Evolutionary conservation across 2,797 vertebrate species (phyloP), one percentile per base, ranked within the genome.

Genomic region (Gymnoscopelus microlampas): DNA sequence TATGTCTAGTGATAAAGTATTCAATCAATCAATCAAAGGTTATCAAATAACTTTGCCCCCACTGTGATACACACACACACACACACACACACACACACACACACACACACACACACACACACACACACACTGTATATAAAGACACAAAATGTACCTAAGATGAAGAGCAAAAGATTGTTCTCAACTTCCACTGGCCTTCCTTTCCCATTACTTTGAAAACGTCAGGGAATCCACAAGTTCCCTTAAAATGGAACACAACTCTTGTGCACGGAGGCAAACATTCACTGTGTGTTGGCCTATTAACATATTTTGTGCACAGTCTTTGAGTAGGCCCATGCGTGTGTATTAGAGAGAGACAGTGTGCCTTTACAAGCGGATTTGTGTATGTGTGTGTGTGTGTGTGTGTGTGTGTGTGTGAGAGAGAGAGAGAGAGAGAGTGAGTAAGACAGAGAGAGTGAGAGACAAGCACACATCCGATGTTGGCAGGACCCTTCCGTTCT

Each of bases 401-500:
- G 26, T 29, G 26, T 29, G 26, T 29, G 26, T 29, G 15, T 26
- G 57, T 35, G 66, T 57, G 44, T 14, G 3, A 23, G 39, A 13
- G 32, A 19, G 66, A 13, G 26, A 12, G n/a, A 32, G 71, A 19
- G 23, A 7, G 47, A 48, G 47, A 1, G 53, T 14, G 39, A 56
- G 19, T 5, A 50, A 15, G 65, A 53, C 51, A 13, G 59, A 51
- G 44, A 49, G 63, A 44, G 44, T 47, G 62, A 55, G 49, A 53
- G 63, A n/a, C 19, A 53, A 71, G 66, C 71, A 77, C 55, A 80
- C 56, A 81, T 86, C 77, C 76, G 49, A 70, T 80, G 76, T 58
- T 89, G 87, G 88, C 87, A 81, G 72, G 66, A 76, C 60, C 68
- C 72, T 72, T 73, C 79, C 60, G 74, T 89, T 89, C 85, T 90